Percentiles rank a stretch among this genome's conserved stretches.
Evolutionary conservation across 2,113 vertebrate genomes (phyloP).

Genomic region (Sterrhoptilus dennistouni): DNA sequence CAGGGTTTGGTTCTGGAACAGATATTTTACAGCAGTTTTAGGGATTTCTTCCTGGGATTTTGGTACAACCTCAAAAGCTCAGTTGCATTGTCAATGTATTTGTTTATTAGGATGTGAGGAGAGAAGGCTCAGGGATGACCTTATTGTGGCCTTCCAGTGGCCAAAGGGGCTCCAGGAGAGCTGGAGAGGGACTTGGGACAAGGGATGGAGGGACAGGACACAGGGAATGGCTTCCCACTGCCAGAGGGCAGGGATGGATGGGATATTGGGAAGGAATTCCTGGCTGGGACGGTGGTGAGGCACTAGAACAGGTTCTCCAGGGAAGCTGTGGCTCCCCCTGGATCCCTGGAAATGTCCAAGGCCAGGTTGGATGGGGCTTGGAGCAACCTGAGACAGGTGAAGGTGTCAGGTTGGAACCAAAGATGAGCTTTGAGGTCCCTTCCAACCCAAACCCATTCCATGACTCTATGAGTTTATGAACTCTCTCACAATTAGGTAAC

Average conservation of each 20-base stretch:
- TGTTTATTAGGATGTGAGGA: not conserved
- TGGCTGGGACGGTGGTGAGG: rapidly evolving
- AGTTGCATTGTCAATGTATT: not conserved
- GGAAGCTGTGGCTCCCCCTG: not conserved
- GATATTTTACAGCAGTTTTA: not conserved
- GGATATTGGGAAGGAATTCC: rapidly evolving
- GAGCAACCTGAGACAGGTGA: rapidly evolving
- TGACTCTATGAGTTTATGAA: not conserved
- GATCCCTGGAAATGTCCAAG: not conserved
- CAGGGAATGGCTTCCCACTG: not conserved
- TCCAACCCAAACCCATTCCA: not conserved
- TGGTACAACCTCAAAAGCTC: not conserved
- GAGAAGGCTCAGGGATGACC: not conserved
- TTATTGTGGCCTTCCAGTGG: not conserved
- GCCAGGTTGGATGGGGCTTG: rapidly evolving
- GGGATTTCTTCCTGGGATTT: not conserved
- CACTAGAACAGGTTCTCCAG: rapidly evolving
- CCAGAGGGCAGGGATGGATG: rapidly evolving
- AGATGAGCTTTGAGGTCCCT: not conserved
- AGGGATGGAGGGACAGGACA: not conserved
- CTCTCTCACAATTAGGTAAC: not conserved
- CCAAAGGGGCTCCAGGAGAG: not conserved
- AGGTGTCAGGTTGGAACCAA: not conserved
- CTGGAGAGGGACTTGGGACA: not conserved
- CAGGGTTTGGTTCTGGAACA: not conserved